phyloP scores from a whole-genome alignment of 2,888 invertebrate species.

The Plebejus melissa region DNA sequence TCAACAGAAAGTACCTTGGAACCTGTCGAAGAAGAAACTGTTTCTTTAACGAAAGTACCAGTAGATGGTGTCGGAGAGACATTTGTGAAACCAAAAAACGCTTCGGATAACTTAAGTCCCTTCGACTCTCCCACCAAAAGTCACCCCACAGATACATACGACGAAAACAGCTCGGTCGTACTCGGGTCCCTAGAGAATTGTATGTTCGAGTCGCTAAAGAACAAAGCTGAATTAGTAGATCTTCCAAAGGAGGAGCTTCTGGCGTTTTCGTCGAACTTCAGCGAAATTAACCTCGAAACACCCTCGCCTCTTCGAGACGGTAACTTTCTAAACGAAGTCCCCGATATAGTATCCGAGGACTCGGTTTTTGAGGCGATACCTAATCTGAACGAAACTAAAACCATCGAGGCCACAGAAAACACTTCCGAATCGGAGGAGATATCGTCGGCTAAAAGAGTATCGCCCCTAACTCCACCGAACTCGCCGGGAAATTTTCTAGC shows the following conservation, averaged over 20 bases:
- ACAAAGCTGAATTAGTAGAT: conserved; percentile 65
- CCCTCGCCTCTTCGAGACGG: conserved; percentile 69
- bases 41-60: conserved; percentile 50
- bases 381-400: conserved; percentile 51
- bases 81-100: conserved; percentile 50
- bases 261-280: conserved; percentile 77
- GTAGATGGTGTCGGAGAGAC: conserved; percentile 47
- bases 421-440: conserved; percentile 53
- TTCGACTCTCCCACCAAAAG: conserved; percentile 71
- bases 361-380: conserved; percentile 56
- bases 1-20: conserved; percentile 51
- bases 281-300: conserved; percentile 70
- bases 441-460: conserved; percentile 57
- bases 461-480: conserved; percentile 68
- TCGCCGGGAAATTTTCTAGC: conserved; percentile 66
- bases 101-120: conserved; percentile 60
- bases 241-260: conserved; percentile 70
- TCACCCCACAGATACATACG: conserved; percentile 67
- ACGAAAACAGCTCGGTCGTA: conserved; percentile 76
- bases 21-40: conserved; percentile 41
- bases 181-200: conserved; percentile 79
- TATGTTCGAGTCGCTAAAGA: conserved; percentile 72
- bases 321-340: conserved; percentile 71
- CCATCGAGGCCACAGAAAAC: conserved; percentile 42
- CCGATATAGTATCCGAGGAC: conserved; percentile 61